Conservation (phyloP, 1,140 invertebrate genomes). For the Panulirus ornatus region DNA sequence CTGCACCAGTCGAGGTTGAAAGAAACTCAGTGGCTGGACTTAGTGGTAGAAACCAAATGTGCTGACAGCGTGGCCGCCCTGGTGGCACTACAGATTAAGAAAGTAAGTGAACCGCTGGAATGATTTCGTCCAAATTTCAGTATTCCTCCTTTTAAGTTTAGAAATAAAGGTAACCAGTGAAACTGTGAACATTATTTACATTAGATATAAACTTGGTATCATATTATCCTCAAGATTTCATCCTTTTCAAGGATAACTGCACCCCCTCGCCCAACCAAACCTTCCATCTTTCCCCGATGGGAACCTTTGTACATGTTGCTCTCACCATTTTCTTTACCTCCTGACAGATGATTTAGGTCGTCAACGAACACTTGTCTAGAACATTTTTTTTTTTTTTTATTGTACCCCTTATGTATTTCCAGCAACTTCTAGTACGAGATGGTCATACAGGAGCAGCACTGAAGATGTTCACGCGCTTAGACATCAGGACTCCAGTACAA, state of each 20-base stretch:
- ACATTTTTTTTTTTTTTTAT: not conserved
- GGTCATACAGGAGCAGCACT: slow-evolving; percentile 51
- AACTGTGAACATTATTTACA: not conserved
- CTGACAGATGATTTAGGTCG: not conserved
- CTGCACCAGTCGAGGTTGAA: not conserved
- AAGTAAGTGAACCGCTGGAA: slow-evolving; percentile 11
- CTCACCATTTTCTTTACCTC: not conserved
- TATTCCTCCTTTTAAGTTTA: too few relatives aligned
- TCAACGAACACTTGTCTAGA: not conserved
- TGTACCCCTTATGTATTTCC: not conserved
- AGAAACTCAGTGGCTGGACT: slow-evolving; percentile 49
- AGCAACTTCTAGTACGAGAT: slow-evolving; percentile 41
- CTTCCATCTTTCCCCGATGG: too few relatives aligned
- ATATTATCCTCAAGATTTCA: too few relatives aligned
- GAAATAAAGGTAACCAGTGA: not conserved
- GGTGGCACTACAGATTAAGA: not conserved
- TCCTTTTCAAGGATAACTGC: too few relatives aligned
- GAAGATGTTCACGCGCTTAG: not conserved
- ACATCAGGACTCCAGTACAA: not conserved
- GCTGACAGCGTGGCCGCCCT: not conserved
- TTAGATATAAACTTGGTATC: not conserved
- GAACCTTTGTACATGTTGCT: not conserved
- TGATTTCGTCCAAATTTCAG: not conserved
- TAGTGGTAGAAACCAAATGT: slow-evolving; percentile 49
- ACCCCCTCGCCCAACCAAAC: too few relatives aligned